Percentiles rank a stretch among this genome's conserved stretches.
phyloP scores from a whole-genome alignment of 2,797 vertebrate species.

The Mus minutoides region DNA sequence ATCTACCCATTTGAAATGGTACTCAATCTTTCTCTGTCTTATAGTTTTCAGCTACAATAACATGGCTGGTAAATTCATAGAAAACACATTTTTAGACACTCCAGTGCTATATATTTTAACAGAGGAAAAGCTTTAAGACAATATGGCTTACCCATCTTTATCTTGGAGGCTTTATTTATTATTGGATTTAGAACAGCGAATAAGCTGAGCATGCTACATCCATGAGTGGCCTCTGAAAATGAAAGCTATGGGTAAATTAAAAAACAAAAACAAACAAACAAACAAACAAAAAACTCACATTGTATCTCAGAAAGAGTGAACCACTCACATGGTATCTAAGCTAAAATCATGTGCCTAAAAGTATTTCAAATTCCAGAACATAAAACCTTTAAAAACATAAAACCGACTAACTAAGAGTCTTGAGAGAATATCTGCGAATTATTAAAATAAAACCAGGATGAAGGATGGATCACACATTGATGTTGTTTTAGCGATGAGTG shows the following conservation, averaged over 20 bases:
- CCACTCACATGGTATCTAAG: neutral
- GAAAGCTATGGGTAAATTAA: neutral
- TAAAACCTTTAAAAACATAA: neutral
- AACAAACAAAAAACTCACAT: too few species aligned
- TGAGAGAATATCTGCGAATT: neutral
- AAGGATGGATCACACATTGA: neutral
- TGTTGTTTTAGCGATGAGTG: neutral
- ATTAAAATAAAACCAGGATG: neutral
- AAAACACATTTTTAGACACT: neutral
- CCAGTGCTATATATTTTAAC: neutral
- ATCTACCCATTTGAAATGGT: conserved; percentile 4
- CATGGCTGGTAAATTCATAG: conserved; percentile 29
- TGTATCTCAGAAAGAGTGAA: neutral
- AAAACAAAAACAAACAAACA: too few species aligned
- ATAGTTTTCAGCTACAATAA: neutral
- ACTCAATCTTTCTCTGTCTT: conserved; percentile 14
- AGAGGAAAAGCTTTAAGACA: neutral
- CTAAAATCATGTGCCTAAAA: neutral
- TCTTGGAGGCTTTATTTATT: neutral
- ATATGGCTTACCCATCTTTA: neutral
- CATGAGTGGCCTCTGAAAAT: neutral
- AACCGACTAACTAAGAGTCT: neutral
- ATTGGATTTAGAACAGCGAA: neutral
- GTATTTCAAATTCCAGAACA: neutral
- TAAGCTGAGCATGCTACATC: neutral